Conservation (phyloP, 2,797 vertebrate genomes). For the Etheostoma nigrum region DNA sequence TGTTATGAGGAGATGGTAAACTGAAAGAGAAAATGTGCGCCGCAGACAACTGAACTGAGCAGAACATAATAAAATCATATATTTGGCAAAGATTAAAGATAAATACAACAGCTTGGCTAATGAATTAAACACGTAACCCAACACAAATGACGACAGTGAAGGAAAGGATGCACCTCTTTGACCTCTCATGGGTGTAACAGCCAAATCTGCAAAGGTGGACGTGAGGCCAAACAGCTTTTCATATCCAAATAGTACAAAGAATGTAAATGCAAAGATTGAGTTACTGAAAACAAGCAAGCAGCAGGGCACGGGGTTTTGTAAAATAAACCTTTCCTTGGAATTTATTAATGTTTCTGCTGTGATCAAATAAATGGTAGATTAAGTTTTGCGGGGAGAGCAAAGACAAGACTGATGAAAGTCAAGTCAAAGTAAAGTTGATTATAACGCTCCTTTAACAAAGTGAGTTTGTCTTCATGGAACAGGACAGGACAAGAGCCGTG, state of each 20-base stretch:
- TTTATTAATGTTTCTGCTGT: conserved; percentile 57
- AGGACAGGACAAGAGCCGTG: conserved; percentile 1
- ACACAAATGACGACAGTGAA: background rate
- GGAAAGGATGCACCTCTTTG: background rate
- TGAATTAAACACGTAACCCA: background rate
- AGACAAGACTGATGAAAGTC: conserved; percentile 12
- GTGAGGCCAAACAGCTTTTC: conserved; percentile 24
- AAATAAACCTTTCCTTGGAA: conserved; percentile 59
- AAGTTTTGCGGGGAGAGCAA: conserved; percentile 15
- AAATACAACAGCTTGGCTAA: background rate
- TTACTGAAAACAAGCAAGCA: conserved; percentile 67
- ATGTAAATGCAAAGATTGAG: conserved; percentile 63
- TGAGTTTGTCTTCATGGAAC: conserved; percentile 24
- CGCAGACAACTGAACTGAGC: background rate
- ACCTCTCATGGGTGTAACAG: conserved; percentile 37
- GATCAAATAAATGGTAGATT: conserved; percentile 54
- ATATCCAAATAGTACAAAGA: conserved; percentile 52
- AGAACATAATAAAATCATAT: background rate
- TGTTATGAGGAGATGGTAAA: background rate
- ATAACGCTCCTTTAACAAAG: conserved; percentile 6
- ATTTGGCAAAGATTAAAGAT: background rate
- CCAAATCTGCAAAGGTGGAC: conserved; percentile 40
- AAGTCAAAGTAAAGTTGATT: conserved; percentile 42
- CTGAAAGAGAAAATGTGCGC: background rate
- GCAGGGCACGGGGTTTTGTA: conserved; percentile 34